Conservation (phyloP, 2,113 vertebrate species). For the Phaetusa simplex region DNA sequence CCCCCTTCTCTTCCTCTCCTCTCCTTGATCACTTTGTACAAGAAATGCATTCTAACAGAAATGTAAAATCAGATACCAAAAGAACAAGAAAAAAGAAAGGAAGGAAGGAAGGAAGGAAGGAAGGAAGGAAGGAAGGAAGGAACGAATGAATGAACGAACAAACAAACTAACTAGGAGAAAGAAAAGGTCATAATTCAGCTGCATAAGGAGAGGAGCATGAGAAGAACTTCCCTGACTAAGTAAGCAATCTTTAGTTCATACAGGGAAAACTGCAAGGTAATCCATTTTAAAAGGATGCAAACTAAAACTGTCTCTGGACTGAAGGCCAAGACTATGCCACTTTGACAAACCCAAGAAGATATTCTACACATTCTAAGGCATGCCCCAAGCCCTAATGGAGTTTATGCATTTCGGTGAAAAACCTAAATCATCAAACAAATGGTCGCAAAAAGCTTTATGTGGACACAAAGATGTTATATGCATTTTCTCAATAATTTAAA, state of each 20-base stretch:
- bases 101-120: background rate
- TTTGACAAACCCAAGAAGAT: background rate
- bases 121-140: background rate
- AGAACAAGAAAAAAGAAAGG: rapidly evolving
- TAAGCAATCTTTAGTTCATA: background rate
- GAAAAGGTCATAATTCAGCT: background rate
- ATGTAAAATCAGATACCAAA: background rate
- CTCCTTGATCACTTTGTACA: background rate
- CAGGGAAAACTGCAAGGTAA: background rate
- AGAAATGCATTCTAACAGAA: background rate
- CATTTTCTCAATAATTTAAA: background rate
- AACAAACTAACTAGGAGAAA: background rate
- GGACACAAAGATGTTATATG: background rate
- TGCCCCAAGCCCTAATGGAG: background rate
- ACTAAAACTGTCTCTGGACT: background rate
- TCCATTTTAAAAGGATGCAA: background rate
- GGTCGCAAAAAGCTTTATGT: background rate
- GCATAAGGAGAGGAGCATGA: background rate
- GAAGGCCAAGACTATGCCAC: background rate
- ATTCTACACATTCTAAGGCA: background rate
- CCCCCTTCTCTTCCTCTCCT: background rate
- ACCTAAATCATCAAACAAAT: background rate
- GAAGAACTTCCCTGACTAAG: background rate
- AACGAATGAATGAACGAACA: background rate
- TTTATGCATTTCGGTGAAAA: background rate